These are phyloP conservation scores for Liasis olivaceus DNA, from an alignment of 2,797 vertebrate species.

Conservation along the genomic window DNA sequence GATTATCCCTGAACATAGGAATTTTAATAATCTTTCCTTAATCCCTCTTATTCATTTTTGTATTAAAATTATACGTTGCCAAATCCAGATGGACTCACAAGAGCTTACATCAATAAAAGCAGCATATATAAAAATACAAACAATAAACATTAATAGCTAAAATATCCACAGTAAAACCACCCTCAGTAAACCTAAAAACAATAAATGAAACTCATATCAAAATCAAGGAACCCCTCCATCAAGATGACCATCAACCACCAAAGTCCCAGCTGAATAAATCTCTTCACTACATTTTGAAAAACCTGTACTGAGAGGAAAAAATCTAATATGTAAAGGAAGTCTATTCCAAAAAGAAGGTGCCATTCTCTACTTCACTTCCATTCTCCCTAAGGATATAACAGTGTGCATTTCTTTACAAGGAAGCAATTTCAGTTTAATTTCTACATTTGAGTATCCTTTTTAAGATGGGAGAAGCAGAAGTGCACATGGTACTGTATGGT, in stretches of 20 bases:
- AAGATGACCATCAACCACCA: neutral
- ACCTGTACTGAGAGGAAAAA: neutral
- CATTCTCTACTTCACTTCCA: neutral
- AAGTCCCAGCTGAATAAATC: neutral
- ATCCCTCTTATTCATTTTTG: neutral
- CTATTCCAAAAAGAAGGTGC: neutral
- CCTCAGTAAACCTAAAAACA: neutral
- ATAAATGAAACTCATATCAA: neutral
- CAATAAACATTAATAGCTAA: neutral
- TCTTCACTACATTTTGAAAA: neutral
- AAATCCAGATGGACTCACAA: neutral
- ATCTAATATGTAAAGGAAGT: neutral
- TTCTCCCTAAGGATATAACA: neutral
- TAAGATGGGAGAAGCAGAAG: neutral
- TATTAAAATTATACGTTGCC: neutral
- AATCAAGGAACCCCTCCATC: neutral
- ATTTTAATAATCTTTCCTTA: neutral
- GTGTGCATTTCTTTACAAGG: neutral
- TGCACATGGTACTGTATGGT: neutral
- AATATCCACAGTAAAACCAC: neutral
- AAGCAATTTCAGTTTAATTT: neutral
- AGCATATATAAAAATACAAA: neutral
- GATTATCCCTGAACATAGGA: neutral
- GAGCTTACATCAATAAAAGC: neutral
- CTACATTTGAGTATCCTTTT: neutral